Percentiles rank a stretch among this genome's conserved stretches.
Conservation (phyloP, 2,888 invertebrate genomes). For the Leptopterna dolabrata region DNA sequence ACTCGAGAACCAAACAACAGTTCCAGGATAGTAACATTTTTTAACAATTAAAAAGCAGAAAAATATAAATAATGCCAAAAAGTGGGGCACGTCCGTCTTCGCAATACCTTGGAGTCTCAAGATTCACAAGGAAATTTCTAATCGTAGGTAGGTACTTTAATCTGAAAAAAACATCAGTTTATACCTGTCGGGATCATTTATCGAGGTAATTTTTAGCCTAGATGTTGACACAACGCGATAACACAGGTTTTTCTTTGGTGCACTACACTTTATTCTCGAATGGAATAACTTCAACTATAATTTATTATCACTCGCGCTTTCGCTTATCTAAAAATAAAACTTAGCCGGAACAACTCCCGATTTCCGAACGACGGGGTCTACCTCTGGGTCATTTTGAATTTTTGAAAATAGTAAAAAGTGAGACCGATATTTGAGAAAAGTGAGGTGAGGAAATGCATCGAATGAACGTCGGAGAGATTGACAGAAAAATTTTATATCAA, state of each 20-base stretch:
- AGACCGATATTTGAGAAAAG: not conserved
- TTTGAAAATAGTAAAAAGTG: not conserved
- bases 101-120: not conserved
- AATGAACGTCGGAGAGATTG: not conserved
- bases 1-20: too few species aligned
- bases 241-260: not conserved
- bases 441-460: conserved; percentile 30
- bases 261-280: not conserved
- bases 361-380: not conserved
- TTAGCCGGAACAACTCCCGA: not conserved
- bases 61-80: too few species aligned
- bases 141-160: not conserved
- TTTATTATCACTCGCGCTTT: not conserved
- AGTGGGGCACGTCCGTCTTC: not conserved
- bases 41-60: too few species aligned
- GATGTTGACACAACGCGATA: not conserved
- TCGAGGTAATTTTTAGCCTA: not conserved
- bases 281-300: not conserved
- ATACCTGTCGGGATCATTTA: not conserved
- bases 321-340: not conserved
- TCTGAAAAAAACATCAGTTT: not conserved
- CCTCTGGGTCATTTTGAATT: conserved; percentile 47
- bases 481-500: conserved; percentile 6
- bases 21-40: too few species aligned
- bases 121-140: not conserved